Evolutionary conservation across 2,888 invertebrate species (phyloP), one percentile per base, ranked within the genome.

Genomic region (Hybos culiciformis): DNA sequence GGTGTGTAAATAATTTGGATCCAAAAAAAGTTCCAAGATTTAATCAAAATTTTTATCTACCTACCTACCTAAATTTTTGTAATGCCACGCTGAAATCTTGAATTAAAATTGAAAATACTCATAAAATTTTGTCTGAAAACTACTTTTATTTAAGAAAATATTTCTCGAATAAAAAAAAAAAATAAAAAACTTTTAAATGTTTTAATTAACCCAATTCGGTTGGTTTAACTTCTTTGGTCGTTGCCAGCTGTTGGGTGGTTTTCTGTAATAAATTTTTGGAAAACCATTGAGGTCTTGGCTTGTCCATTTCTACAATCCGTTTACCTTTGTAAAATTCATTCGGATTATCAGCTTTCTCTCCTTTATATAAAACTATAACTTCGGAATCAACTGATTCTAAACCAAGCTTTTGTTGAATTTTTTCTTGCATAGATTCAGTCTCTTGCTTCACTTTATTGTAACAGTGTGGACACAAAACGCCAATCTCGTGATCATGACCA

Each of bases 281-380:
- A 58, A 92, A 94, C 91, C 92, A 94, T 32, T 75, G 66, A 5
- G 93, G 93, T 48, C 92, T 72, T 44, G 80, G 75, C 60, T 85
- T 90, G 37, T 82, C 72, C 73, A 91, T 76, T 70, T 93, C 91
- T 14, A 94, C 77, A 48, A 93, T 74, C 53, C 83, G 73, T 66
- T 87, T 88, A 2, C 78, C 78, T 54, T 78, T 67, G 63, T 73
- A 73, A 50, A 69, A 72, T 53, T 79, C 77, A 21, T 69, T 66
- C 2, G 74, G 69, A 67, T 78, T 61, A 6, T 78, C 70, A 38
- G 70, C 57, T 54, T 72, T 78, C 59, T 93, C 93, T 33, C 83
- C 84, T 53, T 87, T 76, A 61, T 93, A 93, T 9, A 92, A 60
- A 3, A 92, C 83, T 23, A 86, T 71, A 8, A 93, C 83, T 64